Percentiles rank a stretch among this genome's conserved stretches.
phyloP scores from a whole-genome alignment of 2,113 vertebrate genomes.

The Tapirus terrestris region DNA sequence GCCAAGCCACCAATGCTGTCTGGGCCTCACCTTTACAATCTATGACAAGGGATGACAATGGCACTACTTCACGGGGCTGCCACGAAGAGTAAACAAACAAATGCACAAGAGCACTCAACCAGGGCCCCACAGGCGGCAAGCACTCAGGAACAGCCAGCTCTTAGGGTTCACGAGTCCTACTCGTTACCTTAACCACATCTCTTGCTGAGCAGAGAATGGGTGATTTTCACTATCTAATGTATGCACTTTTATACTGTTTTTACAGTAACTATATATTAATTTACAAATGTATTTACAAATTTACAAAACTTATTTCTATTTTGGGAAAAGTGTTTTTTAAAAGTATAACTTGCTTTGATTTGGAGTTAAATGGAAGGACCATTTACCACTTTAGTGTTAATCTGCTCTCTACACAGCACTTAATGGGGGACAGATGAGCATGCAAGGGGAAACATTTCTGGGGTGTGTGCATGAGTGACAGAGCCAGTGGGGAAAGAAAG shows the following conservation, averaged over 20 bases:
- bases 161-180: accelerated
- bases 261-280: accelerated
- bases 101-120: accelerated
- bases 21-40: neutral
- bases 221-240: accelerated
- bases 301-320: neutral
- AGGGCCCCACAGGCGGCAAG: accelerated
- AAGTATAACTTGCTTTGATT: neutral
- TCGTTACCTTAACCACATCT: accelerated
- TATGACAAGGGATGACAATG: accelerated
- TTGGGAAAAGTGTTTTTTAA: neutral
- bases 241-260: accelerated
- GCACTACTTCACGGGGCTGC: accelerated
- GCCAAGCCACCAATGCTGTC: accelerated
- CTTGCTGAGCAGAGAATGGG: accelerated
- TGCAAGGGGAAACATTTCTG: accelerated
- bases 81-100: accelerated
- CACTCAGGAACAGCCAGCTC: neutral
- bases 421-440: neutral
- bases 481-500: neutral
- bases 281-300: neutral
- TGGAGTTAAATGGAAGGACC: neutral
- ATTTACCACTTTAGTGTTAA: no score
- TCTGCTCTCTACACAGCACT: neutral
- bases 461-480: neutral